phyloP scores from a whole-genome alignment of 2,797 vertebrate genomes.

The Poecile montanus region DNA sequence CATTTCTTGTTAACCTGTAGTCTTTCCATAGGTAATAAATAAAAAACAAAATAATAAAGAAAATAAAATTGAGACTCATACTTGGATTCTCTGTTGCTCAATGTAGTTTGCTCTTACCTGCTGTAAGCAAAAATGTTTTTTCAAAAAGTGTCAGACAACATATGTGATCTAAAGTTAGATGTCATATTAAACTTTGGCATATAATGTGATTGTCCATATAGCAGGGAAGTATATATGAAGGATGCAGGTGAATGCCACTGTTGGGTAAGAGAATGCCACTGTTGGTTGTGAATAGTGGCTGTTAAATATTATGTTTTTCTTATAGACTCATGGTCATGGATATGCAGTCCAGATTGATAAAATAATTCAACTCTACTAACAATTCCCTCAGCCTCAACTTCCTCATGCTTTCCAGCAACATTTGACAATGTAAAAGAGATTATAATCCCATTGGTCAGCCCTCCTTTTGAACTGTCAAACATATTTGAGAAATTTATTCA shows the following conservation, averaged over 20 bases:
- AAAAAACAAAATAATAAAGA: not conserved
- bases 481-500: not conserved
- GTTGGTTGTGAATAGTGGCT: not conserved
- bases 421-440: not conserved
- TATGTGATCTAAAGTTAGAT: not conserved
- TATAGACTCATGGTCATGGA: not conserved
- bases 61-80: not conserved
- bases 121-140: not conserved
- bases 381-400: not conserved
- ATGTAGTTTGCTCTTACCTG: not conserved
- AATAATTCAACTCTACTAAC: not conserved
- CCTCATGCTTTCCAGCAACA: not conserved
- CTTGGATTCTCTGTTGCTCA: not conserved
- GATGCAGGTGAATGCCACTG: not conserved
- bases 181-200: not conserved
- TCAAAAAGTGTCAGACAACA: not conserved
- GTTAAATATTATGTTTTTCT: not conserved
- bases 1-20: not conserved
- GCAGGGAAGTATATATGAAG: not conserved
- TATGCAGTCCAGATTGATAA: not conserved
- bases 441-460: not conserved
- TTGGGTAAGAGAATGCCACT: too few relatives aligned
- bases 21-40: not conserved
- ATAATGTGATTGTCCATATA: not conserved
- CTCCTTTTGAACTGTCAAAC: accelerated